phyloP scores from a whole-genome alignment of 2,113 vertebrate species.

The Arizona elegans region DNA sequence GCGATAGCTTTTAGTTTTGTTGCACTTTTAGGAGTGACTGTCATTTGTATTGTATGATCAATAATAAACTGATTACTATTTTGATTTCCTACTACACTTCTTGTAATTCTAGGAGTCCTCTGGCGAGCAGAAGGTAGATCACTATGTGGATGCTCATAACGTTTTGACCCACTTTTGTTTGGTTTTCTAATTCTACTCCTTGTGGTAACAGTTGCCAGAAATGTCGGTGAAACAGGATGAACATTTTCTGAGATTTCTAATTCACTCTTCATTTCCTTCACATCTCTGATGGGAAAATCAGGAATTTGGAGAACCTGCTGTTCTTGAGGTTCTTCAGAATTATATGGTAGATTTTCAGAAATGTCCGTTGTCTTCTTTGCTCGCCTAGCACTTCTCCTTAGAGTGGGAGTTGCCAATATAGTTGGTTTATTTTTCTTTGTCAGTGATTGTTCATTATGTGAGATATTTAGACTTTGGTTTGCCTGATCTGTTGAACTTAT shows the following conservation, averaged over 20 bases:
- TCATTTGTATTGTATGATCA: constrained; percentile 38
- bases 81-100: constrained; percentile 38
- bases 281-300: constrained; percentile 69
- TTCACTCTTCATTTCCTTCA: constrained; percentile 45
- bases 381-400: constrained; percentile 67
- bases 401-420: constrained; percentile 57
- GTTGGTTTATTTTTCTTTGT: constrained; percentile 29
- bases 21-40: constrained; percentile 62
- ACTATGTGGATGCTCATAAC: constrained; percentile 13
- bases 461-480: constrained; percentile 14
- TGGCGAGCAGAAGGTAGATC: constrained; percentile 39
- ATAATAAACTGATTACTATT: constrained; percentile 33
- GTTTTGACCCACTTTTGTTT: constrained; percentile 43
- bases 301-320: constrained; percentile 44
- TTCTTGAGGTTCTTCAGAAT: constrained; percentile 42
- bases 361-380: constrained; percentile 54
- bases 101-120: constrained; percentile 53
- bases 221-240: constrained; percentile 16
- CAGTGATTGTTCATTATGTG: constrained; percentile 19
- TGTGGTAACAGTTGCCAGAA: constrained; percentile 13
- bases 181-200: constrained; percentile 51
- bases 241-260: constrained; percentile 29
- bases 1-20: constrained; percentile 62
- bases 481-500: constrained; percentile 47
- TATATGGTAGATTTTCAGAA: constrained; percentile 47